Evolutionary conservation across 2,888 invertebrate species (phyloP), one percentile per base, ranked within the genome.

Genomic region (Zhengitettix transpicula): DNA sequence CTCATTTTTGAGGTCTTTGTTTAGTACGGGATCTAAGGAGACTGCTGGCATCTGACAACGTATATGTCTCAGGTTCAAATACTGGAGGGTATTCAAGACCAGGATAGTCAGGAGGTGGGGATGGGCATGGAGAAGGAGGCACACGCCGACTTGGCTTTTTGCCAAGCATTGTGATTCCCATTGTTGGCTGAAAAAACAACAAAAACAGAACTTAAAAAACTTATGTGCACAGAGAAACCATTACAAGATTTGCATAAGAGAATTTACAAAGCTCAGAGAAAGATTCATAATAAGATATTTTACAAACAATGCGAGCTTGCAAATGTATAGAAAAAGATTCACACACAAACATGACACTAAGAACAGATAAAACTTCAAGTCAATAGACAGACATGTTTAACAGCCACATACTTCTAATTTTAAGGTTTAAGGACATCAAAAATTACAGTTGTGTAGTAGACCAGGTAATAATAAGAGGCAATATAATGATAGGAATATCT

Each of bases 71-170:
- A 0, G 89, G 82, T 72, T 88, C 87, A 75, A 90, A 90, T 44
- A 89, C 85, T 56, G 90, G 89, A 55, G 90, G 90, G 72, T 89
- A 89, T 73, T 87, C 85, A 73, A 90, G 78, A 68, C 87, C 87
- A 60, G 89, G 86, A 75, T 89, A 89, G 67, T 84, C 84, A 8
- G 81, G 78, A 8, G 80, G 72, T 14, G 75, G 73, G 1, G 28
- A 16, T 28, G 53, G 16, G 9, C n/a, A 15, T 17, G 74, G 71
- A 3, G 71, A 69, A 59, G 71, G 70, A 61, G 71, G 68, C 42
- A 60, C 58, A 28, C 56, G 60, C 14, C 60, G 60, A 47, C 52
- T 56, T 55, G 63, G 61, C 57, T 71, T 71, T 66, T 71, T 70
- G 57, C 71, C 69, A 61, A 70, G 69, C 70, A 71, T 71, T 58